Conservation (phyloP, 2,888 invertebrate species). For the Brenthis daphne region DNA sequence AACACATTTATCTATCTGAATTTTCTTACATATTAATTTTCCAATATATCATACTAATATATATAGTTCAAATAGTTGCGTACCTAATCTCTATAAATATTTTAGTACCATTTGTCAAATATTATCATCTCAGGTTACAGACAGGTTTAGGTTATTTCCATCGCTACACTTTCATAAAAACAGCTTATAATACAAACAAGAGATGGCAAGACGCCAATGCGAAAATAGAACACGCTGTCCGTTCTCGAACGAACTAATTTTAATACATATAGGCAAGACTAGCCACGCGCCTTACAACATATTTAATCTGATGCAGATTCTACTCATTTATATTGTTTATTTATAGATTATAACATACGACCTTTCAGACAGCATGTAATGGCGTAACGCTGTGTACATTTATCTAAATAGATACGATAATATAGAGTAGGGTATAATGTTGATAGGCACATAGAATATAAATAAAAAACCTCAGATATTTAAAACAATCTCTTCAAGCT, state of each 20-base stretch:
- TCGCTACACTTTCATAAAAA: constrained; percentile 82
- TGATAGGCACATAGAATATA: no score
- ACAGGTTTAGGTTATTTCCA: constrained; percentile 81
- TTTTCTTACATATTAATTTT: no score
- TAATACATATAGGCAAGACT: constrained; percentile 62
- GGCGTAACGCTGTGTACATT: constrained; percentile 29
- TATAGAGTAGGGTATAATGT: not conserved
- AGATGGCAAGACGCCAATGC: constrained; percentile 75
- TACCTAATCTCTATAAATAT: constrained; percentile 16
- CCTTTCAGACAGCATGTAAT: constrained; percentile 1
- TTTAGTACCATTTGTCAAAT: constrained; percentile 36
- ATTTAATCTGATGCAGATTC: constrained; percentile 59
- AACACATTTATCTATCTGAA: no score
- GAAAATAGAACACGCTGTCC: constrained; percentile 76
- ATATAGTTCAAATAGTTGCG: not conserved
- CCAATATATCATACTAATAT: not conserved
- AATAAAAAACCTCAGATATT: no score
- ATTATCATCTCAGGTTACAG: constrained; percentile 72
- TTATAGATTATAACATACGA: constrained; percentile 35
- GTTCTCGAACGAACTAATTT: constrained; percentile 79
- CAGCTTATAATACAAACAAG: constrained; percentile 82
- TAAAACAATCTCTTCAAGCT: no score
- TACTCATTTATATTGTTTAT: constrained; percentile 43
- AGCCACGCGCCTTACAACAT: constrained; percentile 56
- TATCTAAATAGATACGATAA: not conserved